A percentile compares a stretch with the other conserved stretches of the same genome.
These are phyloP conservation scores for Troglohyphantes excavatus DNA, from an alignment of 2,888 invertebrate genomes.

Conservation along the genomic window DNA sequence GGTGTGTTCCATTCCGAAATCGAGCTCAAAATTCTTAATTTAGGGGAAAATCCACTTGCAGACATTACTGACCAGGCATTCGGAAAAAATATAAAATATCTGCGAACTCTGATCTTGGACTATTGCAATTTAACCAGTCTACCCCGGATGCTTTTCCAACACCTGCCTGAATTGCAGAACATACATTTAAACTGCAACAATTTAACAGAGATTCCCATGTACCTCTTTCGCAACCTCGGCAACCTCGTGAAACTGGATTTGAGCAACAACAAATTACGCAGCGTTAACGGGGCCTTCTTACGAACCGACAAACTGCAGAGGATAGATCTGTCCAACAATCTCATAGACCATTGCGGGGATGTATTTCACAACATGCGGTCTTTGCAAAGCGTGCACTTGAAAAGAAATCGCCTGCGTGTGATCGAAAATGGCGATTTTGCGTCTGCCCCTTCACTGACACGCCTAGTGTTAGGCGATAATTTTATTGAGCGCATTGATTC, in stretches of 20 bases:
- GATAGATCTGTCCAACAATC: background rate
- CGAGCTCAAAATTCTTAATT: background rate
- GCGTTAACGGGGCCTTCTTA: background rate
- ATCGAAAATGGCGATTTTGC: slow-evolving; percentile 11
- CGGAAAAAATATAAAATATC: background rate
- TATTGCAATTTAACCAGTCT: background rate
- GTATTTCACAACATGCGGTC: background rate
- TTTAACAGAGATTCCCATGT: background rate
- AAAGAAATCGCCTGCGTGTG: background rate
- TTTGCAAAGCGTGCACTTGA: background rate
- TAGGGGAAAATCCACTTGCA: slow-evolving; percentile 1
- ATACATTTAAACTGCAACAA: slow-evolving; percentile 30
- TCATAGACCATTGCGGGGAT: background rate
- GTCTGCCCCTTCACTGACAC: background rate
- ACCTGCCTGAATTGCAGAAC: background rate
- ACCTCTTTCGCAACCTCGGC: background rate
- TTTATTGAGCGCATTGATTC: slow-evolving; percentile 14
- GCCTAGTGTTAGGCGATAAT: background rate
- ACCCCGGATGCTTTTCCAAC: background rate
- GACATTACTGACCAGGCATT: background rate
- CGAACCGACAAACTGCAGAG: background rate
- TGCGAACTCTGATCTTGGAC: background rate
- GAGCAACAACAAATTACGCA: background rate
- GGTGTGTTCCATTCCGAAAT: slow-evolving; percentile 8
- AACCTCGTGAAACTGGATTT: slow-evolving; percentile 13